phyloP scores from a whole-genome alignment of 2,888 invertebrate genomes.

The Synergus gifuensis region DNA sequence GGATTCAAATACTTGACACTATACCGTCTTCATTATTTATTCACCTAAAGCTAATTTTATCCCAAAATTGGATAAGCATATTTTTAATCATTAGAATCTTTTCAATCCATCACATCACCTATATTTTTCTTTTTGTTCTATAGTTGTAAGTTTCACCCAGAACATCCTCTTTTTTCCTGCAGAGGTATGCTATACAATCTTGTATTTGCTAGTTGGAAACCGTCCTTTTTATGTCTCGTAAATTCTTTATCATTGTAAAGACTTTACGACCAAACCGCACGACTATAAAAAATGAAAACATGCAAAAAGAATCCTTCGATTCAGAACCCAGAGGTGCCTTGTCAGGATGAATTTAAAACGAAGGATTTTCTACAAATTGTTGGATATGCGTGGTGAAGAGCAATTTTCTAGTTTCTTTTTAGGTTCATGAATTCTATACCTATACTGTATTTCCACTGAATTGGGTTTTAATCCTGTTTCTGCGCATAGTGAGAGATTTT shows the following conservation, averaged over 20 bases:
- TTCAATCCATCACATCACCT: not conserved
- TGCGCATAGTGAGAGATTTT: conserved; percentile 47
- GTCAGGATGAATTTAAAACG: conserved; percentile 2
- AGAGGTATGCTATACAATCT: not conserved
- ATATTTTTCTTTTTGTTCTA: not conserved
- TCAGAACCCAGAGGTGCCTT: not conserved
- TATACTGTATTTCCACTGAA: not conserved
- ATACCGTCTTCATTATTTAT: not conserved
- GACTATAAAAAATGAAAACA: not conserved
- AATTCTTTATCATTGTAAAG: conserved; percentile 5
- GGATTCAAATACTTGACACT: not conserved
- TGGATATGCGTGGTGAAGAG: not conserved
- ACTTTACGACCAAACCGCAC: not conserved
- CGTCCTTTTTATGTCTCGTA: conserved; percentile 1
- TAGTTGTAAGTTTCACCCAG: not conserved
- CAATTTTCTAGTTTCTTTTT: not conserved
- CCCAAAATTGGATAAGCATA: not conserved
- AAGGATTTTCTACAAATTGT: conserved; percentile 1
- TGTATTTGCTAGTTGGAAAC: not conserved
- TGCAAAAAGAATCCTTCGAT: not conserved
- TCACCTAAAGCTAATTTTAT: not conserved
- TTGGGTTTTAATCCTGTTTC: conserved; percentile 51
- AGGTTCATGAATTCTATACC: not conserved
- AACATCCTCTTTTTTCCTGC: not conserved
- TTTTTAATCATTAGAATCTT: not conserved